Evolutionary conservation across 2,797 vertebrate genomes (phyloP).

Genomic region (Hypotaenidia okinawae): DNA sequence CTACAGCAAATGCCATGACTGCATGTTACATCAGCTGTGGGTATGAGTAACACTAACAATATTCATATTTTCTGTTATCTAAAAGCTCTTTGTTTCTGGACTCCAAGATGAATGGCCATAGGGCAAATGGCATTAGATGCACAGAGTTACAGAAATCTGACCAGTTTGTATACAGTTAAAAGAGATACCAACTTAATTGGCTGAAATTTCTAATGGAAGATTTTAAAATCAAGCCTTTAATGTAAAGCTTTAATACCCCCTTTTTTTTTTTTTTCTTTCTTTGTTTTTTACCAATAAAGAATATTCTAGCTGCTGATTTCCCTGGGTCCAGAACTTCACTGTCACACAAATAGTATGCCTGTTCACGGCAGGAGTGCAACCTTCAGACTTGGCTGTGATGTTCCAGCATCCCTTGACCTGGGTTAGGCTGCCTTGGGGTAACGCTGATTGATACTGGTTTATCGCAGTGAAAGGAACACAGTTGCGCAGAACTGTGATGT

Average conservation of each 20-base stretch:
- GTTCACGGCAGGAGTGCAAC: background rate
- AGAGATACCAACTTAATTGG: background rate
- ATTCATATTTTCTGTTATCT: background rate
- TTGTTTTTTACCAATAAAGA: background rate
- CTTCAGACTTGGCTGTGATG: background rate
- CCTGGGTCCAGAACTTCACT: background rate
- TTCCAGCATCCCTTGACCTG: background rate
- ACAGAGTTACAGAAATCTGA: background rate
- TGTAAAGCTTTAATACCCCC: background rate
- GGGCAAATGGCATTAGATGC: background rate
- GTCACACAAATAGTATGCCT: background rate
- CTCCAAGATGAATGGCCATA: background rate
- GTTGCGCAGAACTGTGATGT: constrained; percentile 43
- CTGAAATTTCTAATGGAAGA: background rate
- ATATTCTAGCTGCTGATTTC: background rate
- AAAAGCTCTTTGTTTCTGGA: background rate
- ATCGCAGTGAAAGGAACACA: background rate
- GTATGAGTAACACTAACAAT: background rate
- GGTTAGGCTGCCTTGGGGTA: background rate
- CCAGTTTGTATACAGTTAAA: background rate
- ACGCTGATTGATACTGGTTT: constrained; percentile 14
- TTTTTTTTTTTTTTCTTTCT: background rate
- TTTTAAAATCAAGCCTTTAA: background rate
- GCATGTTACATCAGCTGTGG: background rate
- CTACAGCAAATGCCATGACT: background rate